These are phyloP conservation scores for Phymorhynchus buccinoides DNA, from an alignment of 1,140 invertebrate species.

Conservation along the genomic window DNA sequence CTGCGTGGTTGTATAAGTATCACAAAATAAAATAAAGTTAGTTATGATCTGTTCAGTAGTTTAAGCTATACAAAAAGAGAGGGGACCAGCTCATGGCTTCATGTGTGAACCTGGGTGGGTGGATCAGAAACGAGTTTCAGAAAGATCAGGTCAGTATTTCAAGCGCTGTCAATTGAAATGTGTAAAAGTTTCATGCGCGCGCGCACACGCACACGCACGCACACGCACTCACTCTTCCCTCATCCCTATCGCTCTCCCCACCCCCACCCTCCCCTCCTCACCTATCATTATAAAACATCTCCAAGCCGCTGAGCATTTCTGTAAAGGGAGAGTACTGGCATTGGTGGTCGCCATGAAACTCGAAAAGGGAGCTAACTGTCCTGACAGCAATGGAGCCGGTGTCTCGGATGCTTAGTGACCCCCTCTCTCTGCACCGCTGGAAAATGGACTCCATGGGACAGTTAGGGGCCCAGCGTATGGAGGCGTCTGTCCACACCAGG, in stretches of 20 bases:
- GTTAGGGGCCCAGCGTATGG: not conserved
- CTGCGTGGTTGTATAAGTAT: too few relatives aligned
- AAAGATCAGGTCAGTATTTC: too few relatives aligned
- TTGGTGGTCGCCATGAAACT: constrained; percentile 12
- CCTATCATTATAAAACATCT: constrained; percentile 22
- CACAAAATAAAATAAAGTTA: too few relatives aligned
- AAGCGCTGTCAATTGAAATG: not conserved
- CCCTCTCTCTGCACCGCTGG: not conserved
- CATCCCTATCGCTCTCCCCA: not conserved
- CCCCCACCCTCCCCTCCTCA: not conserved
- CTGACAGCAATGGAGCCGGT: constrained; percentile 5
- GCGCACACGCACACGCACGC: not conserved
- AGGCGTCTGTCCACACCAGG: constrained; percentile 26
- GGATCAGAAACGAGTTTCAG: too few relatives aligned
- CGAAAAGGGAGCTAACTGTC: not conserved
- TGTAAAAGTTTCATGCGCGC: not conserved
- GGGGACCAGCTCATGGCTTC: too few relatives aligned
- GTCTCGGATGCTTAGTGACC: not conserved
- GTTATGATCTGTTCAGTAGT: too few relatives aligned
- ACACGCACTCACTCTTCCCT: not conserved
- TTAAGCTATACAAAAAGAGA: too few relatives aligned
- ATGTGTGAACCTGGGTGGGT: too few relatives aligned
- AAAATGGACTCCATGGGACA: not conserved
- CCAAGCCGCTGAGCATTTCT: not conserved
- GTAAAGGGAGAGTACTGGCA: constrained; percentile 14